Conservation (phyloP, 2,113 vertebrate species). For the Chaetura pelagica region DNA sequence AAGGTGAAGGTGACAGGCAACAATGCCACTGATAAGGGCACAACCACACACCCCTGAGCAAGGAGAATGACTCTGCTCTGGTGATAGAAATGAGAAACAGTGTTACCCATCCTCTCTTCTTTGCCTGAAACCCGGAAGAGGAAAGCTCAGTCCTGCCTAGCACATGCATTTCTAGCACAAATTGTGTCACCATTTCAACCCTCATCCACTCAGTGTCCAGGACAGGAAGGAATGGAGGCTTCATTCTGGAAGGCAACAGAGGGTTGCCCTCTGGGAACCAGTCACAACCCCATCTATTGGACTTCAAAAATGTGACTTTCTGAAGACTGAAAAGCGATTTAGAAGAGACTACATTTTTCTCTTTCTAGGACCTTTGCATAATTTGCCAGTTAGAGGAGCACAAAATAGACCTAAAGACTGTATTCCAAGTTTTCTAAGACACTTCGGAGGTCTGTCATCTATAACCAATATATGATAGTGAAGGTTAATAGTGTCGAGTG, state of each 20-base stretch:
- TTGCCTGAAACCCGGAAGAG: not conserved
- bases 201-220: fast-evolving
- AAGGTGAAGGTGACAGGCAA: not conserved
- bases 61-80: not conserved
- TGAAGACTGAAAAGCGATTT: not conserved
- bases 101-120: not conserved
- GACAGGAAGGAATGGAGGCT: not conserved
- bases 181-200: not conserved
- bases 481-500: not conserved
- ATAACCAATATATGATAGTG: not conserved
- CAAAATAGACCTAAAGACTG: not conserved
- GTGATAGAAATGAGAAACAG: not conserved
- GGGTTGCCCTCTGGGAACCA: not conserved
- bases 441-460: not conserved
- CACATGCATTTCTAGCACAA: not conserved
- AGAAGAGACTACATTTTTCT: not conserved
- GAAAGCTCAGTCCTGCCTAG: not conserved
- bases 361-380: not conserved
- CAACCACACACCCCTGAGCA: not conserved
- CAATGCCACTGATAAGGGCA: no score
- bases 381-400: not conserved
- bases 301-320: not conserved
- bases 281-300: not conserved
- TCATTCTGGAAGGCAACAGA: not conserved
- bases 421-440: not conserved